These are phyloP conservation scores for Leptura quadrifasciata DNA, from an alignment of 2,888 invertebrate genomes.

Conservation along the genomic window DNA sequence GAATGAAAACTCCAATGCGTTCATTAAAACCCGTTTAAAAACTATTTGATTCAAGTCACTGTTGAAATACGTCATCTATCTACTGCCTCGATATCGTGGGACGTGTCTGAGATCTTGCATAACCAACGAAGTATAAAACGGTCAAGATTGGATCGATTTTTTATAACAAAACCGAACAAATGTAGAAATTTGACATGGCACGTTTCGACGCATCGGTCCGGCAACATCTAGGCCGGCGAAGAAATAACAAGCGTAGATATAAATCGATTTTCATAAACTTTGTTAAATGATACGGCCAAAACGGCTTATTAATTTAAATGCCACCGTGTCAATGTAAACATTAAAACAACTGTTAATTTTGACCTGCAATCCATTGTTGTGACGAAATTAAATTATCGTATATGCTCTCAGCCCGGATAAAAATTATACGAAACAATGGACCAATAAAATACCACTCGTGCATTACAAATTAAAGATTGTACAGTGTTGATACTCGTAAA, in stretches of 20 bases:
- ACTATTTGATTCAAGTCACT: background rate
- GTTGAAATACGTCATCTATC: background rate
- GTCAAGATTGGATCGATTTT: constrained; percentile 1
- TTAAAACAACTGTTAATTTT: background rate
- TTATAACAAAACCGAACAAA: background rate
- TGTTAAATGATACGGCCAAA: background rate
- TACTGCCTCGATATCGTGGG: background rate
- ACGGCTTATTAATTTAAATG: background rate
- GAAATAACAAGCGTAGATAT: background rate
- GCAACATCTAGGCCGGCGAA: background rate
- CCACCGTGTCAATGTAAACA: background rate
- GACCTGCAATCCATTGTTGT: constrained; percentile 1
- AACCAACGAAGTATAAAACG: background rate
- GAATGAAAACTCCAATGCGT: too few species aligned
- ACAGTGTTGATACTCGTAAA: background rate
- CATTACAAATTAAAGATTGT: background rate
- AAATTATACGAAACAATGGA: background rate
- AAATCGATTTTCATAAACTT: background rate
- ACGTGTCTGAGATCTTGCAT: background rate
- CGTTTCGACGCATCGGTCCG: background rate
- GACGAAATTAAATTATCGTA: background rate
- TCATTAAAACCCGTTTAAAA: background rate
- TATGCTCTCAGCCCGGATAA: background rate
- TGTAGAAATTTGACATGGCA: background rate
- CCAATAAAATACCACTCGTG: background rate